phyloP scores from a whole-genome alignment of 2,888 invertebrate genomes.

The Taphrorychus bicolor region DNA sequence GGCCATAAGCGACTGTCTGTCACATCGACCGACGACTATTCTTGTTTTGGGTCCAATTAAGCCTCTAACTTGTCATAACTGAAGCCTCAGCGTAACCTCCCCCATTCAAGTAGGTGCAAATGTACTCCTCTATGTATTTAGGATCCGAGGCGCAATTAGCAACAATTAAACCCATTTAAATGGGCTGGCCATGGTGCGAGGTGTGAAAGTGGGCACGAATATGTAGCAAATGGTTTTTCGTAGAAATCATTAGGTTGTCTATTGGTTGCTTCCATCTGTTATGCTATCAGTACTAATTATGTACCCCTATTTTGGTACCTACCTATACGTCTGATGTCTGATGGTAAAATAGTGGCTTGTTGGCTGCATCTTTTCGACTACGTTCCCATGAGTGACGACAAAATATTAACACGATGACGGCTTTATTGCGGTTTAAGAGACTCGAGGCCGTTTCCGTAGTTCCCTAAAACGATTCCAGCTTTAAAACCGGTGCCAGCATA shows the following conservation, averaged over 20 bases:
- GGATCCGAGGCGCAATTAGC: neutral
- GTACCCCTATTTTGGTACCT: too few relatives aligned
- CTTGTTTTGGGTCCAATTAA: constrained; percentile 59
- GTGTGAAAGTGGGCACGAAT: constrained; percentile 5
- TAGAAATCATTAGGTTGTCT: neutral
- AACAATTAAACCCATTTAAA: neutral
- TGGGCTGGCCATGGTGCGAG: constrained; percentile 3
- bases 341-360: neutral
- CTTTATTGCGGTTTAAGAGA: constrained; percentile 30
- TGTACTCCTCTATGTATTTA: neutral
- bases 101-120: neutral
- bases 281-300: too few relatives aligned
- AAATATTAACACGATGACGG: constrained; percentile 33
- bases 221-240: neutral
- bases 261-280: neutral
- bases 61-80: neutral
- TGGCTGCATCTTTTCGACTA: neutral
- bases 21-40: constrained; percentile 41
- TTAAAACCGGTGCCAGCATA: constrained; percentile 27
- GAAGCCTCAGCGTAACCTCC: neutral
- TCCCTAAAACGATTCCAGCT: constrained; percentile 18
- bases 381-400: constrained; percentile 19
- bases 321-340: too few relatives aligned
- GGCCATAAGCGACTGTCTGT: constrained; percentile 55
- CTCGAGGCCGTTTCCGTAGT: constrained; percentile 22